Evolutionary conservation across 1,140 invertebrate species (phyloP).

Genomic region (Pectinophora gossypiella): DNA sequence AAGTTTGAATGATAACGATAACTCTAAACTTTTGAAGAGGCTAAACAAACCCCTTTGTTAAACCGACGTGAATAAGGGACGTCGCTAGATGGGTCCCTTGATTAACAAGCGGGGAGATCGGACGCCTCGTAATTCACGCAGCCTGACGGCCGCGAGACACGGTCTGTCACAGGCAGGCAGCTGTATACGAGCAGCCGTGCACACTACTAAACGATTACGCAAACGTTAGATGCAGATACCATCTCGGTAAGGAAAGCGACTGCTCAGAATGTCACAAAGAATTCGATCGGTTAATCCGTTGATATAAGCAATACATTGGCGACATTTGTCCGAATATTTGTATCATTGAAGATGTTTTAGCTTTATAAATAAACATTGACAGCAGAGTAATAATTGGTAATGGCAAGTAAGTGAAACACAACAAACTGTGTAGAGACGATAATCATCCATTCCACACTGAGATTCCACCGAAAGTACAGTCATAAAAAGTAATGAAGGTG

Average conservation of each 20-base stretch:
- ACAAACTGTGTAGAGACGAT: no score
- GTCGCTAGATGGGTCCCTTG: neutral
- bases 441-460: no score
- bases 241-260: no score
- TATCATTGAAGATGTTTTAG: no score
- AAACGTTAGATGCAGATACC: slow-evolving; percentile 4
- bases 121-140: neutral
- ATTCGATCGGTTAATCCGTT: no score
- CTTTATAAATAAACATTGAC: no score
- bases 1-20: neutral
- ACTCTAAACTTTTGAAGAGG: neutral
- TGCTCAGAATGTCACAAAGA: no score
- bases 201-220: slow-evolving; percentile 18
- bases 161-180: neutral
- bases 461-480: no score
- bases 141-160: neutral
- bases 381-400: no score
- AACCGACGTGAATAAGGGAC: neutral
- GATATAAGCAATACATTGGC: no score
- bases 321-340: no score
- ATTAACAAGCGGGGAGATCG: neutral
- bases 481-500: neutral
- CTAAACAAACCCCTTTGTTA: neutral
- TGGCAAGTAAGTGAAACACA: no score
- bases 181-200: neutral